These are phyloP conservation scores for Echeneis naucrates DNA, from an alignment of 2,797 vertebrate species.

Conservation along the genomic window DNA sequence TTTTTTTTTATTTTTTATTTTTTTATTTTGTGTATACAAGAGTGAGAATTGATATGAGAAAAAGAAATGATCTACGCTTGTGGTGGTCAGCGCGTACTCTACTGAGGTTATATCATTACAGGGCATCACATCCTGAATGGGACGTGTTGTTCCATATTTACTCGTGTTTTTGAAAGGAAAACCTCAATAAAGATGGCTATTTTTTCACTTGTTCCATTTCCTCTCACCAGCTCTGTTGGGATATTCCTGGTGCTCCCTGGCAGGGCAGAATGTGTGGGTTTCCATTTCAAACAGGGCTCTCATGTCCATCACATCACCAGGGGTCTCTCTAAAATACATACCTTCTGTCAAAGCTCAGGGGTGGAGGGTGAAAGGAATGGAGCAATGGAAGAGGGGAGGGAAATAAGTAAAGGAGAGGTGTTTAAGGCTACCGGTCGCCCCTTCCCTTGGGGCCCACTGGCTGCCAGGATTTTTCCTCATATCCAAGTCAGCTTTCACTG, in stretches of 20 bases:
- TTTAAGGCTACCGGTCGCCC: constrained; percentile 73
- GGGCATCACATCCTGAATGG: constrained; percentile 70
- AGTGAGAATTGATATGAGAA: constrained; percentile 72
- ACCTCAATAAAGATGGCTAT: constrained; percentile 84
- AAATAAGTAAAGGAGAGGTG: constrained; percentile 64
- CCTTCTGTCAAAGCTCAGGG: constrained; percentile 74
- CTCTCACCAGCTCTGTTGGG: constrained; percentile 75
- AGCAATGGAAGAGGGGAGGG: constrained; percentile 55
- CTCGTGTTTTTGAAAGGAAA: constrained; percentile 83
- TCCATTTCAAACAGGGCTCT: constrained; percentile 84
- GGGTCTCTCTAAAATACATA: constrained; percentile 85
- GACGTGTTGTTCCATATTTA: constrained; percentile 75
- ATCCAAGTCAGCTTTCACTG: constrained; percentile 74
- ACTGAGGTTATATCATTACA: constrained; percentile 71
- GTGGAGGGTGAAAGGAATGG: constrained; percentile 64
- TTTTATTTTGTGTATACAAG: constrained; percentile 81
- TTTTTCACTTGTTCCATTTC: constrained; percentile 83
- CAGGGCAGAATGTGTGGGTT: constrained; percentile 78
- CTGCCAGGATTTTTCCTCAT: constrained; percentile 69
- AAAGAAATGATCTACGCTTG: constrained; percentile 61
- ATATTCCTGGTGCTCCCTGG: constrained; percentile 76
- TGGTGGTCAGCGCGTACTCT: constrained; percentile 68
- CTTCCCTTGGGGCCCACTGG: constrained; percentile 67
- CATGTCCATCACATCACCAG: constrained; percentile 82
- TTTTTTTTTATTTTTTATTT: too few species aligned